Conservation (phyloP, 1,140 invertebrate species). For the Radopholus similis region DNA sequence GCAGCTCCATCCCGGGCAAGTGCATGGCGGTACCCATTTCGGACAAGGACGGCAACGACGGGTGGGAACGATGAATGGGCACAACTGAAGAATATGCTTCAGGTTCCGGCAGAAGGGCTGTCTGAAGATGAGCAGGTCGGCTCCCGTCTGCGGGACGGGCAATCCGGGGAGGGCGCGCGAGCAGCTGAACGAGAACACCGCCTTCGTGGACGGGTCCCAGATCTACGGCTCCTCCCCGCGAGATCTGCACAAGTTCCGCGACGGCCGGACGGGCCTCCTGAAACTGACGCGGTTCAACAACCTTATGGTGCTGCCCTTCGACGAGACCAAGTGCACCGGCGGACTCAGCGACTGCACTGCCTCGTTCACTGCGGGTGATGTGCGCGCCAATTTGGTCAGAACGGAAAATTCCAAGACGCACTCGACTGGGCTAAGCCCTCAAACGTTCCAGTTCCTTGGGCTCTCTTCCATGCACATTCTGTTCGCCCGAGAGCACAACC, state of each 20-base stretch:
- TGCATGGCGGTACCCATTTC: slow-evolving; percentile 53
- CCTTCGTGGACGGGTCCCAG: slow-evolving; percentile 51
- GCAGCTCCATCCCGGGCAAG: slow-evolving; percentile 47
- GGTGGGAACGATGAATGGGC: slow-evolving; percentile 24
- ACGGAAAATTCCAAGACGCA: too few species aligned
- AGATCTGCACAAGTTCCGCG: slow-evolving; percentile 57
- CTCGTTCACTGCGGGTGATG: slow-evolving; percentile 57
- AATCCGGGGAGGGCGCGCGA: slow-evolving; percentile 41
- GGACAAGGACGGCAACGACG: slow-evolving; percentile 46
- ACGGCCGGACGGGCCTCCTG: slow-evolving; percentile 56
- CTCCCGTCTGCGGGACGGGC: slow-evolving; percentile 54
- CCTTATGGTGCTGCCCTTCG: slow-evolving; percentile 54
- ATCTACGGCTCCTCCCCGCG: slow-evolving; percentile 55
- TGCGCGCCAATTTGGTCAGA: slow-evolving; percentile 48
- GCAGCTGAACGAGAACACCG: slow-evolving; percentile 58
- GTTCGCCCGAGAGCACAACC: slow-evolving; percentile 58
- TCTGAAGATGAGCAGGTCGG: slow-evolving; percentile 53
- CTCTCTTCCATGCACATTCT: slow-evolving; percentile 55
- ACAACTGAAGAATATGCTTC: slow-evolving; percentile 22
- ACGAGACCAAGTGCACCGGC: slow-evolving; percentile 43
- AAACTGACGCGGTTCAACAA: slow-evolving; percentile 57
- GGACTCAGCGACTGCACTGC: slow-evolving; percentile 43
- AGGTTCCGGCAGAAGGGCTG: slow-evolving; percentile 55
- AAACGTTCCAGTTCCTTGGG: slow-evolving; percentile 52
- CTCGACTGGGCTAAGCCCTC: background rate